These are phyloP conservation scores for Acrobasis repandana DNA, from an alignment of 2,888 invertebrate genomes.

Conservation along the genomic window DNA sequence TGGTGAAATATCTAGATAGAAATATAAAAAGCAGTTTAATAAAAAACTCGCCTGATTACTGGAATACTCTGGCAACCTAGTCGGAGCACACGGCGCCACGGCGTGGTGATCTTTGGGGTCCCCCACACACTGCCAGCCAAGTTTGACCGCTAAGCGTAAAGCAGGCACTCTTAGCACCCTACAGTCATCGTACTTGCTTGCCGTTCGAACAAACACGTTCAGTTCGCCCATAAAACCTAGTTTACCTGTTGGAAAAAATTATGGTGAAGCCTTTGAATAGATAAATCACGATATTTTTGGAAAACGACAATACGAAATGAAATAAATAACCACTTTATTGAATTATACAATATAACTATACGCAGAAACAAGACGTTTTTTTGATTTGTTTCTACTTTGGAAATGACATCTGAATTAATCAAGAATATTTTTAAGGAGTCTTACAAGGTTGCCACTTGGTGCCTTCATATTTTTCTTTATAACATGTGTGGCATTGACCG, in stretches of 20 bases:
- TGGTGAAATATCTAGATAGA: too few species aligned
- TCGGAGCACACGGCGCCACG: constrained; percentile 97
- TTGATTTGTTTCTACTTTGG: neutral
- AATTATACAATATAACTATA: neutral
- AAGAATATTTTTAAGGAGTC: neutral
- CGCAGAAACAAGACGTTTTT: too few species aligned
- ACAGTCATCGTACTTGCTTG: constrained; percentile 99
- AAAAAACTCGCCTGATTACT: constrained; percentile 89
- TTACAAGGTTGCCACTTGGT: constrained; percentile 2
- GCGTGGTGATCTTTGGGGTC: constrained; percentile 98
- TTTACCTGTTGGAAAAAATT: constrained; percentile 79
- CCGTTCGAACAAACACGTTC: constrained; percentile 97
- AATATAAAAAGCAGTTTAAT: too few species aligned
- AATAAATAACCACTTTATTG: neutral
- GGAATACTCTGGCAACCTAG: constrained; percentile 97
- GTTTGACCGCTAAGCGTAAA: constrained; percentile 90
- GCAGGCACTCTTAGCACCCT: constrained; percentile 95
- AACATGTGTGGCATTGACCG: neutral
- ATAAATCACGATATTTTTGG: neutral
- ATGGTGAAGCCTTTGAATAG: constrained; percentile 2
- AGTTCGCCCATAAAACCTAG: constrained; percentile 96
- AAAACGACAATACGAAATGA: neutral
- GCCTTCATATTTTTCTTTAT: constrained; percentile 2
- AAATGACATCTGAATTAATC: neutral
- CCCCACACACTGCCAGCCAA: constrained; percentile 95